Conservation (phyloP, 2,888 invertebrate species). For the Cheiracanthium punctorium region DNA sequence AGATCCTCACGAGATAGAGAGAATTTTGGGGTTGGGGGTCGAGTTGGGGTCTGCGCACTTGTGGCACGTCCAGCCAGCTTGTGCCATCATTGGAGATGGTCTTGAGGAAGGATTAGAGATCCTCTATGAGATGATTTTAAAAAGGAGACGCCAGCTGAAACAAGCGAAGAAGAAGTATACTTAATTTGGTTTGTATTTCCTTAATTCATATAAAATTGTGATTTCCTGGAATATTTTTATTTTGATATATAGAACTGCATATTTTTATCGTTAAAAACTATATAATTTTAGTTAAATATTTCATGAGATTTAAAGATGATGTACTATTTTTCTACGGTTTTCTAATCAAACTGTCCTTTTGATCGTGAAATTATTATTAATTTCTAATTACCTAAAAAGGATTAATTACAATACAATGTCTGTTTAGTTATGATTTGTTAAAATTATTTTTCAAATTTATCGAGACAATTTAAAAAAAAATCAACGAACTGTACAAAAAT, state of each 20-base stretch:
- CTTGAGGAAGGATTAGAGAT: slow-evolving; percentile 95
- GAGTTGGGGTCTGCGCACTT: slow-evolving; percentile 84
- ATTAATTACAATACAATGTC: too few relatives aligned
- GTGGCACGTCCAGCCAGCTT: slow-evolving; percentile 95
- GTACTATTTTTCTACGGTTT: too few relatives aligned
- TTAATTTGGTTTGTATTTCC: slow-evolving; percentile 20
- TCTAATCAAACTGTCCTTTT: too few relatives aligned
- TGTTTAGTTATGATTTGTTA: too few relatives aligned
- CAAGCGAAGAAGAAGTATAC: slow-evolving; percentile 75
- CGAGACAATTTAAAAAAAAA: too few relatives aligned
- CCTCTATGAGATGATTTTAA: slow-evolving; percentile 95
- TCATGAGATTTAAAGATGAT: too few relatives aligned
- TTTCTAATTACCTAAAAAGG: too few relatives aligned
- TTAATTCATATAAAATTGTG: not conserved
- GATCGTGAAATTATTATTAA: too few relatives aligned
- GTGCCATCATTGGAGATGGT: slow-evolving; percentile 97
- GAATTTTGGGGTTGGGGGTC: slow-evolving; percentile 85
- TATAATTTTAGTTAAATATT: too few relatives aligned
- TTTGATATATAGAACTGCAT: not conserved
- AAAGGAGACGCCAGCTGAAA: slow-evolving; percentile 92
- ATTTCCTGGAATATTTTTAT: not conserved
- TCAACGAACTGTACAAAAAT: too few relatives aligned
- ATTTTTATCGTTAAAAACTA: too few relatives aligned
- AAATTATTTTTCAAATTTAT: too few relatives aligned
- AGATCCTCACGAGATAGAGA: slow-evolving; percentile 89